Evolutionary conservation across 2,797 vertebrate species (phyloP).

Genomic region (Antrozous pallidus): DNA sequence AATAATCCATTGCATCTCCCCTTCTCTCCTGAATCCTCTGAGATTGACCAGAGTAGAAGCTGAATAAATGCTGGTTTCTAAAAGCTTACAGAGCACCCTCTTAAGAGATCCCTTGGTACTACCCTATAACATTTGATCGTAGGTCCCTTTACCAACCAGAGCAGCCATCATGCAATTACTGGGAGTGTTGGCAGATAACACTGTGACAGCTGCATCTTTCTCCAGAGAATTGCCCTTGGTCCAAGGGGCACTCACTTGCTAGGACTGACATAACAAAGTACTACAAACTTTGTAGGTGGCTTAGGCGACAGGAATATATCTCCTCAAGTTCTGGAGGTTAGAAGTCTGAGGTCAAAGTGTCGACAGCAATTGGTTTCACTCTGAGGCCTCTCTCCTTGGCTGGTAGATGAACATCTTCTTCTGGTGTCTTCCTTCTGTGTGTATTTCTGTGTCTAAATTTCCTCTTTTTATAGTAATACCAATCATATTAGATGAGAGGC

Average conservation of each 20-base stretch:
- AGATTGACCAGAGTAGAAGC: not conserved
- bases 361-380: not conserved
- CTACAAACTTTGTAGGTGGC: fast-evolving
- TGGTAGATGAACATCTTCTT: not conserved
- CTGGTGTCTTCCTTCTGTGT: not conserved
- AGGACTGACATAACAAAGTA: not conserved
- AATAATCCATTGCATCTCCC: not conserved
- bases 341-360: not conserved
- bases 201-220: not conserved
- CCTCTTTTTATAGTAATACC: not conserved
- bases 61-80: not conserved
- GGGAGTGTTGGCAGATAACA: fast-evolving
- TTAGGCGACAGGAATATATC: not conserved
- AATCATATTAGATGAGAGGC: not conserved
- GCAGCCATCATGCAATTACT: not conserved
- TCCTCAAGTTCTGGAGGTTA: not conserved
- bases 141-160: not conserved
- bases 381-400: not conserved
- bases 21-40: not conserved
- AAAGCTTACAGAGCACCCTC: not conserved
- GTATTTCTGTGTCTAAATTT: not conserved
- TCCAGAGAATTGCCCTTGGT: not conserved
- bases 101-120: not conserved
- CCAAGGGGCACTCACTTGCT: fast-evolving
- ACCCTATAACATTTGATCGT: too few relatives aligned